phyloP scores from a whole-genome alignment of 1,140 invertebrate species.

The Nasonia giraulti region DNA sequence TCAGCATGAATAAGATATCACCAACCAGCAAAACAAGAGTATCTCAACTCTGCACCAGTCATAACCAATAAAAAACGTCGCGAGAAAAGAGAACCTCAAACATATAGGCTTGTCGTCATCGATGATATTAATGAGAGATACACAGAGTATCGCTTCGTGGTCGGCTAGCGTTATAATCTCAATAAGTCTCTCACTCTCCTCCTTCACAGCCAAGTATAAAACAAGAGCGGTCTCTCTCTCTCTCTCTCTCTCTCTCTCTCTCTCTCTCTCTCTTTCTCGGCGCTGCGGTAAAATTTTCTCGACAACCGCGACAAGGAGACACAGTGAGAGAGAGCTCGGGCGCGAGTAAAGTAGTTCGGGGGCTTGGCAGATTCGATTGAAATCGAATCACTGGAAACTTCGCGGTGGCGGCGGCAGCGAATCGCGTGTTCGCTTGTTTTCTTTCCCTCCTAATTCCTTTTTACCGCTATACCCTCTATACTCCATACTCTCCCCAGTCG shows the following conservation, averaged over 20 bases:
- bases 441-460: constrained; percentile 26
- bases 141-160: background rate
- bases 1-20: too few species aligned
- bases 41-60: too few species aligned
- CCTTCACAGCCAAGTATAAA: constrained; percentile 3
- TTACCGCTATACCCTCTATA: background rate
- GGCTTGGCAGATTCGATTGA: constrained; percentile 31
- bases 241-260: too few species aligned
- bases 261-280: too few species aligned
- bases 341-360: background rate
- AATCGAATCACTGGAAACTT: constrained; percentile 35
- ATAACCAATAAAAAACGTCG: too few species aligned
- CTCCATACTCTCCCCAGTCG: background rate
- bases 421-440: constrained; percentile 17
- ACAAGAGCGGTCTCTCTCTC: background rate
- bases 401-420: background rate
- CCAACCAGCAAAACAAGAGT: too few species aligned
- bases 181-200: too few species aligned
- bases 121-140: background rate
- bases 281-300: background rate
- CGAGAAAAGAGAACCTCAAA: too few species aligned
- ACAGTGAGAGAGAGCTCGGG: background rate
- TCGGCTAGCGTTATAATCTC: background rate
- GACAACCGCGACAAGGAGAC: background rate
- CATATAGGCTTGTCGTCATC: background rate